These are phyloP conservation scores for Crenuchus spilurus DNA, from an alignment of 2,797 vertebrate species.

Conservation along the genomic window DNA sequence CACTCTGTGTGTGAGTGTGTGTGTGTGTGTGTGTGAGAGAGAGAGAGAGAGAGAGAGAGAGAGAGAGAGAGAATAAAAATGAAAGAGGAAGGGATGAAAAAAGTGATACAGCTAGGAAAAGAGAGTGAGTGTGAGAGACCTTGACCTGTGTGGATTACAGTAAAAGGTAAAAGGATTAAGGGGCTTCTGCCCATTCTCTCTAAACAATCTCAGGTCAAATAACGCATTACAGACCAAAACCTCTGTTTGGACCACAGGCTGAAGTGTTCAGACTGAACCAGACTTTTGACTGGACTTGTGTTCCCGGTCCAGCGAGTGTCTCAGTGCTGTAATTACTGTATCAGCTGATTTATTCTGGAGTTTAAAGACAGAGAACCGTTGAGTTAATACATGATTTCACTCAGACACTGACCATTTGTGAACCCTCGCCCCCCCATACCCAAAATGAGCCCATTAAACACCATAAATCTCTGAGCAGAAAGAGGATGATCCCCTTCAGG, in stretches of 20 bases:
- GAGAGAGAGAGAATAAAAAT: background rate
- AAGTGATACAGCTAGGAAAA: too few relatives aligned
- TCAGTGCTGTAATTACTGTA: too few relatives aligned
- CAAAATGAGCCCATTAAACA: background rate
- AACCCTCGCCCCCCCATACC: background rate
- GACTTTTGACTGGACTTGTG: background rate
- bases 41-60: background rate
- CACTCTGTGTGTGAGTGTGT: too few relatives aligned
- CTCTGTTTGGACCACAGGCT: background rate
- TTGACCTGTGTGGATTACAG: conserved; percentile 2
- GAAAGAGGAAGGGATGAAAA: background rate
- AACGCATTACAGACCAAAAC: background rate
- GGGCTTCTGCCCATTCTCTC: background rate
- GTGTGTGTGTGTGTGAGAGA: too few relatives aligned
- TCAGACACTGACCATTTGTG: background rate
- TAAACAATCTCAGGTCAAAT: background rate
- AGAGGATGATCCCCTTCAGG: background rate
- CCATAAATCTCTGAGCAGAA: conserved; percentile 1
- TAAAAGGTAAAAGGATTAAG: background rate
- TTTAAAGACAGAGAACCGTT: background rate
- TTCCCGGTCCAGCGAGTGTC: too few relatives aligned
- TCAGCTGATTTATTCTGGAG: background rate
- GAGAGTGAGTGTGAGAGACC: background rate
- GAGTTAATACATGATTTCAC: too few relatives aligned
- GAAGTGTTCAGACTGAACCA: background rate